Evolutionary conservation across 2,113 vertebrate species (phyloP).

Genomic region (Paratilapia polleni): DNA sequence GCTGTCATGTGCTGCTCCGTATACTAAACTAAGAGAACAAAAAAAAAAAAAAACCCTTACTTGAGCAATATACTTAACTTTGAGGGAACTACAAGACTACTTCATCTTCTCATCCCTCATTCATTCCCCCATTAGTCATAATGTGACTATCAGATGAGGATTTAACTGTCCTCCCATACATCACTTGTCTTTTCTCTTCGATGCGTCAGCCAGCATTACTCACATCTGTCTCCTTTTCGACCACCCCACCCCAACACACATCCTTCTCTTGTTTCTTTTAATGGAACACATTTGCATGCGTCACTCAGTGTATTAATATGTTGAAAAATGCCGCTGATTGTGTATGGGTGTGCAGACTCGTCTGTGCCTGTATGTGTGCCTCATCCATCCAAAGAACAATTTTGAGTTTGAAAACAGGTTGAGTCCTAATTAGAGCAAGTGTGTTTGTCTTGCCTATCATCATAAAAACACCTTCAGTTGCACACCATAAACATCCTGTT

Average conservation of each 20-base stretch:
- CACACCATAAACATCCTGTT: slow-evolving; percentile 12
- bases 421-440: slow-evolving; percentile 54
- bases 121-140: slow-evolving; percentile 11
- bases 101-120: neutral
- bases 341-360: neutral
- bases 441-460: slow-evolving; percentile 13
- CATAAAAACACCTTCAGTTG: slow-evolving; percentile 19
- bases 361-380: neutral
- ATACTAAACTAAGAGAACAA: neutral
- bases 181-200: neutral
- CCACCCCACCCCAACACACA: neutral
- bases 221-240: slow-evolving; percentile 7
- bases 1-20: slow-evolving; percentile 1
- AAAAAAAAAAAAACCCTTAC: slow-evolving; percentile 21
- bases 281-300: slow-evolving; percentile 62
- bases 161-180: slow-evolving; percentile 24
- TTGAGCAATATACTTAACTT: neutral
- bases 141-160: slow-evolving; percentile 36
- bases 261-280: slow-evolving; percentile 44
- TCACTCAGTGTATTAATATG: slow-evolving; percentile 31
- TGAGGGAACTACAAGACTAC: neutral
- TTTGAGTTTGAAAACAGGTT: slow-evolving; percentile 37
- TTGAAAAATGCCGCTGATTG: neutral
- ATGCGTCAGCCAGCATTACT: neutral
- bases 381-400: slow-evolving; percentile 2